Conservation (phyloP, 2,113 vertebrate species). For the Philantomba maxwellii region DNA sequence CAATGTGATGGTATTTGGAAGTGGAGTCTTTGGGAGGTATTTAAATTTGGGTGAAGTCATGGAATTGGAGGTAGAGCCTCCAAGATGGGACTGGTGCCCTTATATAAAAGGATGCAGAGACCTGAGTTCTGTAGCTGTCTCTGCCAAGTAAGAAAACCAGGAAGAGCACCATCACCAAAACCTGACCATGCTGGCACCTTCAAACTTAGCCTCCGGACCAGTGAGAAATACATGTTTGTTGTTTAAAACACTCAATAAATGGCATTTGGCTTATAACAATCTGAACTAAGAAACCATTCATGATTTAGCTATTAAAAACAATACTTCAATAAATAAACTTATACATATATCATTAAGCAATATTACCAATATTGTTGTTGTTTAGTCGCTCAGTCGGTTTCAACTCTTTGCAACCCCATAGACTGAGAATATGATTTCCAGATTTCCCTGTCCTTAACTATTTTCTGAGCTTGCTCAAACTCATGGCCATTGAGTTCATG, state of each 20-base stretch:
- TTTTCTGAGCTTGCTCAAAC: background rate
- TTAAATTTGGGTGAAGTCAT: background rate
- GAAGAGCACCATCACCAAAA: background rate
- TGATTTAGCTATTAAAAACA: background rate
- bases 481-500: background rate
- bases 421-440: background rate
- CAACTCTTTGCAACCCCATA: background rate
- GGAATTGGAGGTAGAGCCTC: background rate
- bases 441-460: background rate
- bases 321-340: background rate
- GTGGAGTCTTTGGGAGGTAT: background rate
- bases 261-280: background rate
- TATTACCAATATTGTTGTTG: background rate
- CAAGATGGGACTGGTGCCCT: background rate
- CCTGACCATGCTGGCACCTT: background rate
- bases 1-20: background rate
- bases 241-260: background rate
- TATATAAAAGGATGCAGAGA: background rate
- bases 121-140: background rate
- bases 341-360: background rate
- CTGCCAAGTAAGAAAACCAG: background rate
- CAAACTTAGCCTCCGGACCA: background rate
- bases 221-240: background rate
- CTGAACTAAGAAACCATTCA: background rate
- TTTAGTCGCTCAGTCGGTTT: background rate